A percentile compares a stretch with the other conserved stretches of the same genome.
Evolutionary conservation across 2,113 vertebrate species (phyloP).

Genomic region (Motacilla tschutschensis): DNA sequence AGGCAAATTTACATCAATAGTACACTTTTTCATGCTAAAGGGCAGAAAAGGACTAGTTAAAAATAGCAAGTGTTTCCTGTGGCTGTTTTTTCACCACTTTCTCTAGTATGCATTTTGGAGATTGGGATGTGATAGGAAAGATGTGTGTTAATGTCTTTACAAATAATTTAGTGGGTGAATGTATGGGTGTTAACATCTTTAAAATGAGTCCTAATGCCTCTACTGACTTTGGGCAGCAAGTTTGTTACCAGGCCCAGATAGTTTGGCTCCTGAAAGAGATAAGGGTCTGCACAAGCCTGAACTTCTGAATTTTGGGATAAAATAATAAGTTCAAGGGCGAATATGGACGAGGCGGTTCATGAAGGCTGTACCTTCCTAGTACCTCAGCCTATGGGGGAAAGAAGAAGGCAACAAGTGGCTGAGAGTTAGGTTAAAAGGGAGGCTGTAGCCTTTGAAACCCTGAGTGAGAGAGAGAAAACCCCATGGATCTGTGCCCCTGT

Average conservation of each 20-base stretch:
- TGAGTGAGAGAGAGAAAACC: neutral
- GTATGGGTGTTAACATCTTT: neutral
- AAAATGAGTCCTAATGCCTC: neutral
- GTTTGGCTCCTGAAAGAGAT: neutral
- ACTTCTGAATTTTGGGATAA: neutral
- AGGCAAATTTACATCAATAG: neutral
- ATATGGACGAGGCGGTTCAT: neutral
- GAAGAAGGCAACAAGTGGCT: neutral
- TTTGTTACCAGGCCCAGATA: neutral
- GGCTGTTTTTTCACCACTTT: neutral
- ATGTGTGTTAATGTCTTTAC: neutral
- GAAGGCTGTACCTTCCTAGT: neutral
- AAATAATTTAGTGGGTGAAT: neutral
- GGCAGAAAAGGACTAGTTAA: neutral
- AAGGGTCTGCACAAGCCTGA: neutral
- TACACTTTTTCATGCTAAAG: neutral
- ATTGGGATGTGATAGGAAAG: neutral
- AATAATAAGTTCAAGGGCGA: neutral
- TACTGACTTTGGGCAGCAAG: neutral
- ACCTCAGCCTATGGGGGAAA: neutral
- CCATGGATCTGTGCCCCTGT: neutral
- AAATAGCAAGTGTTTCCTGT: neutral
- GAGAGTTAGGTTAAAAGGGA: neutral
- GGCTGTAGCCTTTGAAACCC: neutral
- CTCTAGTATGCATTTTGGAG: neutral